Percentiles rank a stretch among this genome's conserved stretches.
phyloP scores from a whole-genome alignment of 2,113 vertebrate species.

The Acanthochromis polyacanthus region DNA sequence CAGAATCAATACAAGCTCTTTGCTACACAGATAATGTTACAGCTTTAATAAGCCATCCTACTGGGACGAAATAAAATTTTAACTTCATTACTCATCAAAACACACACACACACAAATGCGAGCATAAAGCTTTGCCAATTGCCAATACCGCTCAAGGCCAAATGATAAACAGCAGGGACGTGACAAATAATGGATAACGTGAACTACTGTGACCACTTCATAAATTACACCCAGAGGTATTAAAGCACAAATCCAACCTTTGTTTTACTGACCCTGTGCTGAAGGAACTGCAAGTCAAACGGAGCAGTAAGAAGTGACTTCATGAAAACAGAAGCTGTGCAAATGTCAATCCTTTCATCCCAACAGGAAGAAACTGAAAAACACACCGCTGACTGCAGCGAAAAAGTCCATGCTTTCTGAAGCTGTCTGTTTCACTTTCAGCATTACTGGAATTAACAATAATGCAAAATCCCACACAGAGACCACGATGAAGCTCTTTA shows the following conservation, averaged over 20 bases:
- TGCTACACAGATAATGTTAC: slow-evolving; percentile 6
- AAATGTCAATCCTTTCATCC: not conserved
- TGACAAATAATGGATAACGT: slow-evolving; percentile 1
- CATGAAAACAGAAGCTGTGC: not conserved
- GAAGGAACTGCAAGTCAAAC: not conserved
- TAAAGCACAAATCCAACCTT: not conserved
- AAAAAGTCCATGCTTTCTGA: not conserved
- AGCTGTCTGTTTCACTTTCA: not conserved
- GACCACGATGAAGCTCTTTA: slow-evolving; percentile 3
- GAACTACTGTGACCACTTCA: slow-evolving; percentile 9
- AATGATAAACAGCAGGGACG: slow-evolving; percentile 9
- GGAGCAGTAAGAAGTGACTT: not conserved
- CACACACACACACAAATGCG: no score
- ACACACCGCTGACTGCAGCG: not conserved
- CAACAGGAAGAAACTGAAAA: no score
- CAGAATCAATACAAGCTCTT: slow-evolving; percentile 38
- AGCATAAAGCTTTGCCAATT: not conserved
- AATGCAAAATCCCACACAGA: not conserved
- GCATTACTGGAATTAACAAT: not conserved
- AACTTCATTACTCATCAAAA: slow-evolving; percentile 3
- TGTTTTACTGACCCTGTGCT: not conserved
- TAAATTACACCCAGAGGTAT: not conserved
- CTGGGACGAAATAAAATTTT: not conserved
- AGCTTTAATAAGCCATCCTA: slow-evolving; percentile 22
- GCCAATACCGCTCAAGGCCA: slow-evolving; percentile 2